Conservation (phyloP, 2,888 invertebrate genomes). For the Kryphioiulus occultus region DNA sequence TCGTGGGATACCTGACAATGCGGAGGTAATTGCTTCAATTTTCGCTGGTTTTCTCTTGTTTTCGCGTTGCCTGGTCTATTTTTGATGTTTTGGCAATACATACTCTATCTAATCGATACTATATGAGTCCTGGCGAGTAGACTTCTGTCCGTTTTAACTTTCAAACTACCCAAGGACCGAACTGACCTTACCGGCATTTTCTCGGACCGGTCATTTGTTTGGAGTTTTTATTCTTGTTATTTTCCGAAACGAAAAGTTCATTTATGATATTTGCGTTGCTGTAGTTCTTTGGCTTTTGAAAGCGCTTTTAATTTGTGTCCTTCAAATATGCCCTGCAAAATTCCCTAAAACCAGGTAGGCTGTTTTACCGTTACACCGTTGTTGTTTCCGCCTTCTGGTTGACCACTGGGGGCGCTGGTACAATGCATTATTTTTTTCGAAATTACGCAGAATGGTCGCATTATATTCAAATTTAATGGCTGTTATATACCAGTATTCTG, state of each 20-base stretch:
- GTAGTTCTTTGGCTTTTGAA: neutral
- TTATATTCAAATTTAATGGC: neutral
- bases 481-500: neutral
- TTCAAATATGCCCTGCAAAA: too few species aligned
- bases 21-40: neutral
- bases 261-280: neutral
- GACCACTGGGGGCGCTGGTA: neutral
- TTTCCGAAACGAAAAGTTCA: neutral
- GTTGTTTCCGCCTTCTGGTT: neutral
- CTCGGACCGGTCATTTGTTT: neutral
- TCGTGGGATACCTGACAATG: slow-evolving; percentile 10
- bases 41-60: neutral
- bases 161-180: neutral
- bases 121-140: neutral
- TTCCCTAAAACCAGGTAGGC: neutral
- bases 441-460: neutral
- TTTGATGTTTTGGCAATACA: neutral
- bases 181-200: slow-evolving; percentile 18
- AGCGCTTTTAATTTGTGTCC: neutral
- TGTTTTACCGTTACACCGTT: neutral
- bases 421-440: neutral
- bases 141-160: neutral
- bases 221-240: neutral
- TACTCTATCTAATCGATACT: neutral
- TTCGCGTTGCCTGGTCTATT: neutral